Evolutionary conservation across 2,888 invertebrate species (phyloP), one percentile per base, ranked within the genome.

Genomic region (Mystacides longicornis): DNA sequence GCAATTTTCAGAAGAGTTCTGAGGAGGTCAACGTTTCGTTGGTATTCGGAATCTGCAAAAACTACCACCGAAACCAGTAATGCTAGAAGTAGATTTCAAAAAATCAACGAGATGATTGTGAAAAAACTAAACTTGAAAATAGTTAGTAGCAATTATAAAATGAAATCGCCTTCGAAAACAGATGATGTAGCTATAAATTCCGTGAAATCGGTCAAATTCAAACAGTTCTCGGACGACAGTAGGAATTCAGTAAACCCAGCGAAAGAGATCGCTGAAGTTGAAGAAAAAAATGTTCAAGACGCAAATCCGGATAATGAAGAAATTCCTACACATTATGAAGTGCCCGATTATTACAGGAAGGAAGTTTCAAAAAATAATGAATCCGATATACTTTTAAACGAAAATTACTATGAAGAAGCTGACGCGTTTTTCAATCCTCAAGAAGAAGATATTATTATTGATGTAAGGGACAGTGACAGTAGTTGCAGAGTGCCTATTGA

Each of bases 401-500:
- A 56, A 11, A 53, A 60, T 49, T 23, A 57, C 7, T 60, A 60
- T 16, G 60, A 60, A 52, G 47, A 50, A 21, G 55, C 60, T 23
- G 60, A 60, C 45, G 23, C 45, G 11, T 52, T 54, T 16, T 18
- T 37, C 19, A 52, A 52, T 19, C 5, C 3, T 5, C 19, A 45
- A 21, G 54, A 46, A 49, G 45, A 42, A 9, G 49, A 49, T 21
- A 47, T 14, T 23, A 20, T 9, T 23, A 20, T 20, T 4, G 19
- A 9, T 14, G 51, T 37, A 7, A 37, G 37, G 3, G 37, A 37
- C 14, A 14, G 3, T 3, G 16, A 3, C 16, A 37, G 16, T 37
- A 11, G 27, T 27, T 37, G 37, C 16, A 37, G 37, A 37, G 16
- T 14, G 14, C 7, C 37, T 4, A 37, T 53, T 46, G 68, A 68